phyloP scores from a whole-genome alignment of 2,888 invertebrate genomes.

The Pseudanteris insignis region DNA sequence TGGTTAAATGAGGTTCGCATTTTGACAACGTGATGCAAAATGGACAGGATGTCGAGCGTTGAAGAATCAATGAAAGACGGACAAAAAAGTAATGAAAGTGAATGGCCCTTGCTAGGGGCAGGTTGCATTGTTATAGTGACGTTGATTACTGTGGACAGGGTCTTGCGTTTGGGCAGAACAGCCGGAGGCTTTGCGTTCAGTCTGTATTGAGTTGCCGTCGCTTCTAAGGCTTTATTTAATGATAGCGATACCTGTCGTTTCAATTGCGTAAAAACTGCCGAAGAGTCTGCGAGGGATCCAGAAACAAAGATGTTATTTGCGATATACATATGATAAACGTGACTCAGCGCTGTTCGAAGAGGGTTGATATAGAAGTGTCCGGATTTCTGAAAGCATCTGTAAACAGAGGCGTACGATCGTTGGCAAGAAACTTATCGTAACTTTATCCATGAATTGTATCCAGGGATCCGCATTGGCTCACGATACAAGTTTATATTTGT shows the following conservation, averaged over 20 bases:
- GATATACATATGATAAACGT: slow-evolving; percentile 21
- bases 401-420: not conserved
- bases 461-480: no score
- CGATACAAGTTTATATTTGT: no score
- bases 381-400: slow-evolving; percentile 6
- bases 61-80: slow-evolving; percentile 34
- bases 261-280: slow-evolving; percentile 30
- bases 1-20: no score
- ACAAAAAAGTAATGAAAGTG: slow-evolving; percentile 31
- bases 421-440: no score
- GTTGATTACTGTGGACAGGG: slow-evolving; percentile 54
- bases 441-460: no score
- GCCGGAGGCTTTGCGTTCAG: slow-evolving; percentile 46
- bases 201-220: slow-evolving; percentile 30
- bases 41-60: slow-evolving; percentile 12
- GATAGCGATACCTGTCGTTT: slow-evolving; percentile 22
- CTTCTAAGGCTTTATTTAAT: slow-evolving; percentile 29
- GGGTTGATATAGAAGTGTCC: not conserved
- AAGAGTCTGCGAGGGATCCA: slow-evolving; percentile 23
- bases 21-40: slow-evolving; percentile 5
- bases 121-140: slow-evolving; percentile 54
- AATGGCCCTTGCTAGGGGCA: slow-evolving; percentile 40
- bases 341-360: slow-evolving; percentile 3
- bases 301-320: slow-evolving; percentile 12
- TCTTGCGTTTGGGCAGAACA: slow-evolving; percentile 29